These are phyloP conservation scores for Danio choprae DNA, from an alignment of 2,797 vertebrate genomes.

Conservation along the genomic window DNA sequence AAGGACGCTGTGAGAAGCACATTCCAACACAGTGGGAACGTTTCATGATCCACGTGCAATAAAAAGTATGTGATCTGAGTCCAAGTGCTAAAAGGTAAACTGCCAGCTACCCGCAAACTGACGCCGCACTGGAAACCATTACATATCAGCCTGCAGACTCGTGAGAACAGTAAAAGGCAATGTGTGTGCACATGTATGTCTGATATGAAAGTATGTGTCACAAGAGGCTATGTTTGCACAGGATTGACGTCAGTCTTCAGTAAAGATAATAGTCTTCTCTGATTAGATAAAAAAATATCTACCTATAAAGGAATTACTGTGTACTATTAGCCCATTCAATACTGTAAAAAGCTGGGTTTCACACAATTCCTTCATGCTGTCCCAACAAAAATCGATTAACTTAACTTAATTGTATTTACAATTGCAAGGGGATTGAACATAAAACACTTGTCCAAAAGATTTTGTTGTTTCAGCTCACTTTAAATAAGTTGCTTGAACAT, in stretches of 20 bases:
- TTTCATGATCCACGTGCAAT: slow-evolving; percentile 70
- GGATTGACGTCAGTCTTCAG: slow-evolving; percentile 16
- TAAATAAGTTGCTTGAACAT: too few relatives aligned
- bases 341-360: too few relatives aligned
- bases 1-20: slow-evolving; percentile 64
- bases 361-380: too few relatives aligned
- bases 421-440: too few relatives aligned
- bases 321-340: neutral
- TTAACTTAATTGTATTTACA: too few relatives aligned
- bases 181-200: slow-evolving; percentile 3
- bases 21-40: slow-evolving; percentile 74
- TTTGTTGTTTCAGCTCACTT: too few relatives aligned
- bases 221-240: slow-evolving; percentile 19
- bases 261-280: slow-evolving; percentile 18
- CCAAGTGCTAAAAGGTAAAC: slow-evolving; percentile 74
- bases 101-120: slow-evolving; percentile 64
- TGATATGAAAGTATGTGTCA: slow-evolving; percentile 45
- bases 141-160: slow-evolving; percentile 63
- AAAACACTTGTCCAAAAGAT: too few relatives aligned
- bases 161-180: slow-evolving; percentile 47
- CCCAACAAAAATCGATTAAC: too few relatives aligned
- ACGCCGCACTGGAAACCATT: slow-evolving; percentile 65
- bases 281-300: slow-evolving; percentile 26
- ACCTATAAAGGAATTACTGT: neutral
- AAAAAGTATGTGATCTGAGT: slow-evolving; percentile 71